A percentile compares a stretch with the other conserved stretches of the same genome.
Conservation (phyloP, 2,888 invertebrate genomes). For the Hoplodrina ambigua region DNA sequence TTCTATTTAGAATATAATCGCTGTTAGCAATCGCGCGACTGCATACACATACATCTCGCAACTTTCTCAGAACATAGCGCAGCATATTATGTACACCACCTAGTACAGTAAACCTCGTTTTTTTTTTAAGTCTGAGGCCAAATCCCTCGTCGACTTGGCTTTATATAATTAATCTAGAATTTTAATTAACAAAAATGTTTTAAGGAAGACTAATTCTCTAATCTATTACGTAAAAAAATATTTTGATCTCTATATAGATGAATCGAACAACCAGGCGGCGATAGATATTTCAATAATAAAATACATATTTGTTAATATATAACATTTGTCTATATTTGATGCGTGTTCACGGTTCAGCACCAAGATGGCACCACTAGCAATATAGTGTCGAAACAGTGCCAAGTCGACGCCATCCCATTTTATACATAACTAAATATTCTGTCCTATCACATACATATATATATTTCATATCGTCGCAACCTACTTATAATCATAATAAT, state of each 20-base stretch:
- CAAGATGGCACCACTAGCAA: constrained; percentile 31
- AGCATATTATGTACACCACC: constrained; percentile 15
- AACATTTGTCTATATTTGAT: constrained; percentile 12
- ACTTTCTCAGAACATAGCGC: constrained; percentile 13
- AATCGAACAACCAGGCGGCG: not conserved
- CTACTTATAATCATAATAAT: constrained; percentile 17
- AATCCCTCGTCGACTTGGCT: constrained; percentile 37
- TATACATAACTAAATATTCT: constrained; percentile 23
- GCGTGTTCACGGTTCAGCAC: constrained; percentile 25
- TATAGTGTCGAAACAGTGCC: constrained; percentile 20
- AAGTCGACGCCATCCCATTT: constrained; percentile 46
- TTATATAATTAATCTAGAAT: constrained; percentile 18
- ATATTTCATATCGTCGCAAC: constrained; percentile 39
- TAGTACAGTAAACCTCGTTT: constrained; percentile 5
- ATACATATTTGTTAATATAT: constrained; percentile 13
- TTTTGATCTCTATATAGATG: constrained; percentile 25
- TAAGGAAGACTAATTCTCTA: constrained; percentile 40
- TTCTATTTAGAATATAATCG: not conserved
- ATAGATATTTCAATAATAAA: constrained; percentile 22
- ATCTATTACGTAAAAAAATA: constrained; percentile 40
- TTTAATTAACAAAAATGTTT: constrained; percentile 12
- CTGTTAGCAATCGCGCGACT: constrained; percentile 22
- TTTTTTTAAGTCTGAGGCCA: constrained; percentile 10
- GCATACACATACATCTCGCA: constrained; percentile 7
- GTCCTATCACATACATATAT: constrained; percentile 45